Conservation (phyloP, 2,113 vertebrate species). For the Oreotragus oreotragus region DNA sequence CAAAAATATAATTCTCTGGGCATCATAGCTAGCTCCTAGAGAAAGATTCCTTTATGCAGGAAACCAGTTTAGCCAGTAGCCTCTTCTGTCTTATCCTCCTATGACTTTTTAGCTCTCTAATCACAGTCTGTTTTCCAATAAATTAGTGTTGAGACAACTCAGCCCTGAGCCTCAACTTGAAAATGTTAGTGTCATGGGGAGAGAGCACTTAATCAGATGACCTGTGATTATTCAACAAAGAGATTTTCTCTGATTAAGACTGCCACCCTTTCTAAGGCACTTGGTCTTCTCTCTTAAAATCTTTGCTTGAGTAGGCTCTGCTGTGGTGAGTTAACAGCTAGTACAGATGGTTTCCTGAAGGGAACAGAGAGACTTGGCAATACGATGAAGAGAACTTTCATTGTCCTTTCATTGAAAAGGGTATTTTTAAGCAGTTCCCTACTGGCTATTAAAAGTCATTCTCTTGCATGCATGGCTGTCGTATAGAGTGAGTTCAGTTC, state of each 20-base stretch:
- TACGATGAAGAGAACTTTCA: not conserved
- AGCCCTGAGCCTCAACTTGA: not conserved
- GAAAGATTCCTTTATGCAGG: not conserved
- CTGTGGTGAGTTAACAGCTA: not conserved
- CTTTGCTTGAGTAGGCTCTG: not conserved
- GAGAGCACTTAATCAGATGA: slow-evolving; percentile 1
- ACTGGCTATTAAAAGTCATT: not conserved
- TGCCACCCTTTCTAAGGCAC: not conserved
- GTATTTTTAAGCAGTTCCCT: not conserved
- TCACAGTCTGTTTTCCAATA: slow-evolving; percentile 37
- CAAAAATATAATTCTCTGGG: not conserved
- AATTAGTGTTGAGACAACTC: slow-evolving; percentile 36
- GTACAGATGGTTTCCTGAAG: not conserved
- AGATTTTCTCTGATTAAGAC: slow-evolving; percentile 17
- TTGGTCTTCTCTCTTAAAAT: not conserved
- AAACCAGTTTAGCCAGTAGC: not conserved
- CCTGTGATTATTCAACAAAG: slow-evolving; percentile 11
- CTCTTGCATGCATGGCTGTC: not conserved
- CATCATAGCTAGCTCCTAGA: not conserved
- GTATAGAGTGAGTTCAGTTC: not conserved
- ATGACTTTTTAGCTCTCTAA: not conserved
- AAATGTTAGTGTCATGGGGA: not conserved
- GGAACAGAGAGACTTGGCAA: not conserved
- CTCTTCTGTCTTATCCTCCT: not conserved
- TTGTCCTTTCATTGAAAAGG: not conserved